Percentiles rank a stretch among this genome's conserved stretches.
phyloP scores from a whole-genome alignment of 2,797 vertebrate genomes.

The Gallinago nigripennis region DNA sequence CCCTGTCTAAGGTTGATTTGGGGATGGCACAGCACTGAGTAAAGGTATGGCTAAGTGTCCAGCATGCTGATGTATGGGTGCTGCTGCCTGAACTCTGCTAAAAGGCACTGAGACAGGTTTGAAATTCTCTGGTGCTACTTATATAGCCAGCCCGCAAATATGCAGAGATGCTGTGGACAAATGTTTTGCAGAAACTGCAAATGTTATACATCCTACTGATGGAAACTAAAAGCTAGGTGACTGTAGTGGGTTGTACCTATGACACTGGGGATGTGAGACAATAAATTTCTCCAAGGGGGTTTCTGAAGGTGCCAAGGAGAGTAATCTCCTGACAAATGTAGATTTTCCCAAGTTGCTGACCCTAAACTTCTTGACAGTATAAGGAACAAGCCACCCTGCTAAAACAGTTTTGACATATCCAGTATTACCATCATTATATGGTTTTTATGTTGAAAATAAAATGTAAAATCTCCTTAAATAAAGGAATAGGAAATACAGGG shows the following conservation, averaged over 20 bases:
- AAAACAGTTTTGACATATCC: not conserved
- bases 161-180: not conserved
- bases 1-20: not conserved
- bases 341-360: not conserved
- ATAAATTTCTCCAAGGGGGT: not conserved
- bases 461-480: not conserved
- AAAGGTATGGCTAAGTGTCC: not conserved
- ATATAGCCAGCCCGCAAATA: rapidly evolving
- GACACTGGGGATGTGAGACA: not conserved
- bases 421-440: not conserved
- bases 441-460: not conserved
- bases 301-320: not conserved
- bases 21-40: not conserved
- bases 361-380: not conserved
- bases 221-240: not conserved
- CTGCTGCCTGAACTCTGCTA: not conserved
- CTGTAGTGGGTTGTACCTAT: not conserved
- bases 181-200: not conserved
- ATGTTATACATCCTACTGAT: not conserved
- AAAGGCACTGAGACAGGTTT: not conserved
- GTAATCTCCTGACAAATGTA: not conserved
- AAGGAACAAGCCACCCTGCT: not conserved
- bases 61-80: rapidly evolving
- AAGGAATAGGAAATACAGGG: not conserved
- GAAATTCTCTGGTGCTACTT: not conserved